Conservation (phyloP, 2,797 vertebrate species). For the Falco peregrinus region DNA sequence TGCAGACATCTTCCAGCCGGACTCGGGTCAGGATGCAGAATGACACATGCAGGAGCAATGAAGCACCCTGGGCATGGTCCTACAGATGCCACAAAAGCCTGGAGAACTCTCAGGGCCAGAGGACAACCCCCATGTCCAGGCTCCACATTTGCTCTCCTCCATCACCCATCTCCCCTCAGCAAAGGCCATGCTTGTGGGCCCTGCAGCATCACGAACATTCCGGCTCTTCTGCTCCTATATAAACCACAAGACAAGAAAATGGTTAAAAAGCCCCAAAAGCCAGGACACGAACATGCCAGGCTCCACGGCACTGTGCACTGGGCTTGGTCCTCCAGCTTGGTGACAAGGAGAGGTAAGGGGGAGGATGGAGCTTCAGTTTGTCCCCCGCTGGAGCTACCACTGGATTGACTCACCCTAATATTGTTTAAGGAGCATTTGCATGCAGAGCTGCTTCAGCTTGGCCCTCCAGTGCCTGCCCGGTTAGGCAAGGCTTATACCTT, state of each 20-base stretch:
- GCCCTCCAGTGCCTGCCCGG: rapidly evolving
- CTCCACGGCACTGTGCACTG: rapidly evolving
- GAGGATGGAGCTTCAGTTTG: background rate
- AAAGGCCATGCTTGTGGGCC: background rate
- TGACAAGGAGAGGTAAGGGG: background rate
- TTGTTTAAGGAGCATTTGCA: background rate
- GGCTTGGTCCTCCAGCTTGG: rapidly evolving
- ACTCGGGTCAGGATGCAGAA: rapidly evolving
- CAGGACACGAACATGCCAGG: background rate
- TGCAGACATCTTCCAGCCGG: background rate
- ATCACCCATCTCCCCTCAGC: background rate
- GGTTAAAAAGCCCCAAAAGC: background rate
- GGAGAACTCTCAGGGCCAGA: background rate
- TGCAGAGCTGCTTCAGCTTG: background rate
- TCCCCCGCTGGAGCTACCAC: background rate
- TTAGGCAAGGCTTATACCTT: background rate
- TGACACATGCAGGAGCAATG: background rate
- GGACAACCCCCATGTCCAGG: background rate
- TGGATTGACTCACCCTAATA: background rate
- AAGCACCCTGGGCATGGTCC: background rate
- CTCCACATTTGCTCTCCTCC: background rate
- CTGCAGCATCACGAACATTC: background rate
- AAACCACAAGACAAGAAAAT: background rate
- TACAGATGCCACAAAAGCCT: background rate
- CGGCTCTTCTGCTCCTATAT: rapidly evolving